Evolutionary conservation across 2,888 invertebrate genomes (phyloP).

Genomic region (Chaitophorus viminalis): DNA sequence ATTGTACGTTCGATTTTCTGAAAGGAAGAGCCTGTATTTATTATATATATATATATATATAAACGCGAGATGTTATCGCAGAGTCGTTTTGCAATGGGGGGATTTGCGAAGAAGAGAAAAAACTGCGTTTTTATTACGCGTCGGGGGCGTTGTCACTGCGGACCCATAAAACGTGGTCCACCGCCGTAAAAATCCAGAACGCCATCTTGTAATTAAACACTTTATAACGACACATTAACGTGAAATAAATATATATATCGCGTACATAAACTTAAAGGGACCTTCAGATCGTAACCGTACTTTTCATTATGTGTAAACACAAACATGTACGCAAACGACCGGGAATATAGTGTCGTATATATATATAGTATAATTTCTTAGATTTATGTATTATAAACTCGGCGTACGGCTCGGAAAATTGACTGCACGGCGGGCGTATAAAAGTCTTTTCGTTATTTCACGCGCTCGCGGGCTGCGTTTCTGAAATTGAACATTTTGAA

Average conservation of each 20-base stretch:
- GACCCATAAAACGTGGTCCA: conserved; percentile 35
- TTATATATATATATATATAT: too few relatives aligned
- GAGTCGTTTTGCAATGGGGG: not conserved
- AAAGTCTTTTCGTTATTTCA: too few relatives aligned
- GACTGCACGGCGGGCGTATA: not conserved
- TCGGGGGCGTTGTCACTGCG: conserved; percentile 19
- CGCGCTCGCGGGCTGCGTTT: too few relatives aligned
- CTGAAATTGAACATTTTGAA: too few relatives aligned
- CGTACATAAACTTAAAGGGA: conserved; percentile 10
- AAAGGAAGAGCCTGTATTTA: not conserved
- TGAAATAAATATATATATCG: conserved; percentile 3
- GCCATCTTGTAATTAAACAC: conserved; percentile 58
- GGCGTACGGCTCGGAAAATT: not conserved
- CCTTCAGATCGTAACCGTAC: conserved; percentile 27
- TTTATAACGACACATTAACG: conserved; percentile 54
- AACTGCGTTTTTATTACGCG: conserved; percentile 9
- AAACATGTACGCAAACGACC: not conserved
- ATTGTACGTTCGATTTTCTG: not conserved
- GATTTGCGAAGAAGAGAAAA: conserved; percentile 33
- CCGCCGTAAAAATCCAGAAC: conserved; percentile 31
- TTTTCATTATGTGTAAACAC: conserved; percentile 39
- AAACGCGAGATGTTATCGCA: conserved; percentile 35
- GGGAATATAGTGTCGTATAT: not conserved
- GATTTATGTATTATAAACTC: not conserved
- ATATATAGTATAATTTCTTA: not conserved